Percentiles rank a stretch among this genome's conserved stretches.
These are phyloP conservation scores for Formica exsecta DNA, from an alignment of 1,140 invertebrate species.

Conservation along the genomic window DNA sequence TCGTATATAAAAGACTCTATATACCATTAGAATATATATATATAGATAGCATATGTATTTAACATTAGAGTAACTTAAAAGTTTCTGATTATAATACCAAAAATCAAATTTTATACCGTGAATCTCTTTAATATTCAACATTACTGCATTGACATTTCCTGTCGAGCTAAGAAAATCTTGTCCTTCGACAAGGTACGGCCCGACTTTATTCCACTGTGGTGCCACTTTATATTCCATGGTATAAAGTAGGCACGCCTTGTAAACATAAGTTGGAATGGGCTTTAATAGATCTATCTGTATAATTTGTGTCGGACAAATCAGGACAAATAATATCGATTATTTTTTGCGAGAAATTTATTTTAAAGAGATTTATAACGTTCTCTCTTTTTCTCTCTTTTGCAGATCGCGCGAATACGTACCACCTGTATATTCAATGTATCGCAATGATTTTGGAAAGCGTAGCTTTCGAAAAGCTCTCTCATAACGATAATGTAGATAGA, in stretches of 20 bases:
- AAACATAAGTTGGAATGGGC: slow-evolving; percentile 67
- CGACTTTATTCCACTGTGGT: slow-evolving; percentile 80
- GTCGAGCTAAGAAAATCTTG: slow-evolving; percentile 74
- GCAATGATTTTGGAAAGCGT: slow-evolving; percentile 67
- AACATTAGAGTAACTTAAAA: neutral
- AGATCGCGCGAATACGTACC: slow-evolving; percentile 20
- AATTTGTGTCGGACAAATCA: neutral
- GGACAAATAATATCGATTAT: slow-evolving; percentile 8
- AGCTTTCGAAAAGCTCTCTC: slow-evolving; percentile 64
- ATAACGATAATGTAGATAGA: slow-evolving; percentile 69
- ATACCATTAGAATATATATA: neutral
- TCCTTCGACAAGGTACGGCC: slow-evolving; percentile 74
- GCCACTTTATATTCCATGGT: slow-evolving; percentile 75
- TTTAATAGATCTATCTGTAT: slow-evolving; percentile 28
- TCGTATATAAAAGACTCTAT: neutral
- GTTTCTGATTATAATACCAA: slow-evolving; percentile 55
- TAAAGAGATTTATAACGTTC: neutral
- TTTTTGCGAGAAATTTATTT: neutral
- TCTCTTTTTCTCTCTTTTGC: neutral
- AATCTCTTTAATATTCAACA: slow-evolving; percentile 70
- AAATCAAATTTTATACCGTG: slow-evolving; percentile 4
- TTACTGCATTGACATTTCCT: slow-evolving; percentile 69
- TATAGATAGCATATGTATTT: neutral
- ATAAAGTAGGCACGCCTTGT: slow-evolving; percentile 76
- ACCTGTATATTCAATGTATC: slow-evolving; percentile 64